Evolutionary conservation across 2,797 vertebrate genomes (phyloP), one percentile per base, ranked within the genome.

Genomic region (Carcharodon carcharias): DNA sequence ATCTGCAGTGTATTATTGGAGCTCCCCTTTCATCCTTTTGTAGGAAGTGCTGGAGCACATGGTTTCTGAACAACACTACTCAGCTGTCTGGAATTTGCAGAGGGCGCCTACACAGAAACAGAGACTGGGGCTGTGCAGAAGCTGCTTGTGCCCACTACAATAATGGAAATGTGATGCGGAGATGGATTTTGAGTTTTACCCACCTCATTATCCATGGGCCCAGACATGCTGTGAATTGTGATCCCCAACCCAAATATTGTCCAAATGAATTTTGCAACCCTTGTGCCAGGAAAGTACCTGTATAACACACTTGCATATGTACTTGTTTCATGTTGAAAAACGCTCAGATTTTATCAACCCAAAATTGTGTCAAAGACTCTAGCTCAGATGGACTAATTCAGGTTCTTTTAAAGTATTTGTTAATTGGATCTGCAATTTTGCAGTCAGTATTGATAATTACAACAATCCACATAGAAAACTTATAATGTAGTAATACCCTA

Each of bases 381-480:
- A n/a, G 12, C 31, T 61, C 88, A 89, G 1, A 6, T 91, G 58
- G 58, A n/a, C 31, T 63, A 92, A 28, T 14, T 92, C 89, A 21
- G 58, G 58, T 92, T 92, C 18, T 63, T 93, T 73, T 50, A 54
- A 56, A 73, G 54, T 31, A 73, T 73, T 54, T 54, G 69, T 21
- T 73, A 95, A 73, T 95, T 73, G 94, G 12, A 26, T 56, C 12
- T 95, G 65, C 11, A 95, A 71, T 95, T 95, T 73, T 73, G 26
- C 45, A 45, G 40, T 26, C 93, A 71, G n/a, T 71, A 54, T 21
- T 73, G 94, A 54, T 95, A 73, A 95, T 95, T 95, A 35, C 28
- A 95, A 35, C 94, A 54, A 56, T 40, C 40, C 69, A 26, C 35
- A 73, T 12, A 73, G 69, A 69, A 73, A 95, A 73, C 45, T 18